Evolutionary conservation across 1,140 invertebrate species (phyloP), one percentile per base, ranked within the genome.

Genomic region (Cryptotermes secundus): DNA sequence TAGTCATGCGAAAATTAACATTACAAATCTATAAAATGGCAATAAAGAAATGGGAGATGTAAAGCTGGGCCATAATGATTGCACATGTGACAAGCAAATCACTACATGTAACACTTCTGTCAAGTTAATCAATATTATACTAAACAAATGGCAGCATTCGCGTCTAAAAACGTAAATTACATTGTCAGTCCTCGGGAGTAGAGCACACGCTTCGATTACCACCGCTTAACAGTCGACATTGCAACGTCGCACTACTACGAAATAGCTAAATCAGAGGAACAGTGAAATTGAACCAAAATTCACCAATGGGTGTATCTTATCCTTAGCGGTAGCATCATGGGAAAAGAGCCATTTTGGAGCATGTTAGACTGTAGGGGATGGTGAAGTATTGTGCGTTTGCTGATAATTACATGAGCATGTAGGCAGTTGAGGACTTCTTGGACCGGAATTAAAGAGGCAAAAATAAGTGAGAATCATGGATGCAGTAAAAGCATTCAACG

Each of bases 401-500:
- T 36, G 36, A 26, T 80, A 38, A 7, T 80, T 35, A 7, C 16
- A 3, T 35, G 80, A 80, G 1, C 24, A 38, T 80, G 80, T 36
- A 36, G 36, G 22, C 36, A 22, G 36, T 38, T 80, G 34, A 19
- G 34, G 36, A 80, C 34, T 36, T 35, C 3, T 7, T 24, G n/a
- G 24, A 80, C 24, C 6, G 24, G 19, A 36, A 35, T 36, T 80
- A 36, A n/a, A 35, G 34, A 24, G n/a, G 9, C 19, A 80, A 3
- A 35, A 14, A 34, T 34, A 36, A 82, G 42, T 19, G 19, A 53
- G n/a, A 82, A 89, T 89, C 88, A 93, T 93, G 91, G 89, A 93
- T 83, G 93, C 93, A 88, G 93, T 94, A 80, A 94, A 94, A 89
- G 90, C 93, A 87, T 94, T 94, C 90, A 94, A 93, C 88, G 90